phyloP scores from a whole-genome alignment of 2,113 vertebrate genomes.

The Theristicus caerulescens region DNA sequence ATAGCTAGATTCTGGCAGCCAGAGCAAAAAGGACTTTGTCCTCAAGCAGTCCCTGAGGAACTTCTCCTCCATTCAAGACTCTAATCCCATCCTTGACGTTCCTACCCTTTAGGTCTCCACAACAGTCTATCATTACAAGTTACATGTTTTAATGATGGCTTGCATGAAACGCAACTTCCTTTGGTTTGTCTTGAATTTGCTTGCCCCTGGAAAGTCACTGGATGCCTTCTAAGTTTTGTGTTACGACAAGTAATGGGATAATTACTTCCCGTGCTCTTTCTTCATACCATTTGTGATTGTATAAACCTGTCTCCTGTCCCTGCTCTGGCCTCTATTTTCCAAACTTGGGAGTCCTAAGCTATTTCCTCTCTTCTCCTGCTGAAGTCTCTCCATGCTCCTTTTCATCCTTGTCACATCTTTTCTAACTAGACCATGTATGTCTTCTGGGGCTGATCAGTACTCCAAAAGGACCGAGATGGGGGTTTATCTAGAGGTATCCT shows the following conservation, averaged over 20 bases:
- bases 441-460: not conserved
- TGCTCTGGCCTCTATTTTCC: not conserved
- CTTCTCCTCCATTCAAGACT: not conserved
- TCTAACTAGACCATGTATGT: not conserved
- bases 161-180: not conserved
- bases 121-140: not conserved
- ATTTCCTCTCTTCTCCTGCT: not conserved
- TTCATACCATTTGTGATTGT: not conserved
- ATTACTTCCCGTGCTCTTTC: not conserved
- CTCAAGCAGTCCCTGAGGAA: not conserved
- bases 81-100: not conserved
- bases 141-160: not conserved
- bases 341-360: not conserved
- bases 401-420: not conserved
- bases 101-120: not conserved
- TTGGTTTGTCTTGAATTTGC: not conserved
- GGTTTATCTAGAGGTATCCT: not conserved
- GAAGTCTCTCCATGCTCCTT: not conserved
- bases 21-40: not conserved
- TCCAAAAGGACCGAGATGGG: not conserved
- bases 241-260: not conserved
- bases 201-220: not conserved
- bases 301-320: not conserved
- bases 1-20: not conserved
- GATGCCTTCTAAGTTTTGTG: not conserved